These are phyloP conservation scores for Seriola aureovittata DNA, from an alignment of 2,113 vertebrate species.

Conservation along the genomic window DNA sequence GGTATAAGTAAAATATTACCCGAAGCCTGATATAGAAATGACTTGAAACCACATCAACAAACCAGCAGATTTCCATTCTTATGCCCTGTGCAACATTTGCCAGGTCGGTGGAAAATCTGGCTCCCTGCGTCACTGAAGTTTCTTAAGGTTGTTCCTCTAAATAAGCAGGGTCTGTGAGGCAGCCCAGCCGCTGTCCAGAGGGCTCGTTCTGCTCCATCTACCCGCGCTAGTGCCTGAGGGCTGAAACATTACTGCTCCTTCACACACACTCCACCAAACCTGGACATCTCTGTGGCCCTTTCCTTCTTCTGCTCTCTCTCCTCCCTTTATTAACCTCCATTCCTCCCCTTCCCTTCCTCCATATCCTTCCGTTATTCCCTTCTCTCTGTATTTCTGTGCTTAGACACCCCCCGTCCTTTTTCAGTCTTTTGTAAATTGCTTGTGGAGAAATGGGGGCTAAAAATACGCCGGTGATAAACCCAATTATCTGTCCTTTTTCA, in stretches of 20 bases:
- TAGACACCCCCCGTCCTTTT: neutral
- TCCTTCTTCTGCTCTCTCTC: conserved; percentile 19
- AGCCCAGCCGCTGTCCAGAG: conserved; percentile 24
- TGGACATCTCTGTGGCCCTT: conserved; percentile 35
- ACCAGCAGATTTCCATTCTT: neutral
- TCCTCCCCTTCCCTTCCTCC: neutral
- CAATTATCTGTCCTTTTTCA: conserved; percentile 72
- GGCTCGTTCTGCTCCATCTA: conserved; percentile 57
- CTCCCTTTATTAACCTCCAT: conserved; percentile 33
- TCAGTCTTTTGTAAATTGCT: conserved; percentile 56
- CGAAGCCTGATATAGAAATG: no score
- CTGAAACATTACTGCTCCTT: conserved; percentile 33
- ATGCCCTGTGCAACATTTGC: neutral
- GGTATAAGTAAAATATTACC: neutral
- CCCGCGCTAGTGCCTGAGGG: conserved; percentile 32
- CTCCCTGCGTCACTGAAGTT: conserved; percentile 14
- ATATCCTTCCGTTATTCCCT: neutral
- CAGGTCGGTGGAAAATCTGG: conserved; percentile 24
- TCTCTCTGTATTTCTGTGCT: conserved; percentile 14
- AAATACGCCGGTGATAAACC: conserved; percentile 69
- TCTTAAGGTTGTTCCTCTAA: conserved; percentile 48
- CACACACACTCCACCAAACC: conserved; percentile 46
- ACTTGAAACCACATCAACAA: neutral
- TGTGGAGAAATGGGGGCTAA: conserved; percentile 61
- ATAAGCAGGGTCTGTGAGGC: conserved; percentile 44